Evolutionary conservation across 2,797 vertebrate species (phyloP), one percentile per base, ranked within the genome.

Genomic region (Emys orbicularis): DNA sequence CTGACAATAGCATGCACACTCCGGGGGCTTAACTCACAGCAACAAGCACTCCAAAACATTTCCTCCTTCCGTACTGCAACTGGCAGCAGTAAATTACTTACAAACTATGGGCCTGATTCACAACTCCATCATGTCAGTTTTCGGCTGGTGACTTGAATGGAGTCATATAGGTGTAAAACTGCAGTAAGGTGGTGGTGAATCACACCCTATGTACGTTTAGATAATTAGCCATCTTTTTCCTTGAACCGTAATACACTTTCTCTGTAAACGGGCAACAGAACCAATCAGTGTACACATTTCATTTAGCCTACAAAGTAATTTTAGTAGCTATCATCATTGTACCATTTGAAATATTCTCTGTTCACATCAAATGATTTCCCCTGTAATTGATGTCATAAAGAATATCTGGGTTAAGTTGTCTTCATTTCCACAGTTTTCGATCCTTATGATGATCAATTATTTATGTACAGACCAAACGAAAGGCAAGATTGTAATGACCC

Each of bases 381-480:
- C 97, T 97, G 94, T 98, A 98, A 98, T 98, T 98, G 98, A 98
- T 98, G 97, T 98, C 98, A 98, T 98, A 98, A 98, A 98, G 97
- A 98, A 98, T 98, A 98, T 98, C 97, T 98, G 86, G 97, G 98
- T 98, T 98, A 98, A 97, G 97, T 97, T 97, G 97, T 97, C 96
- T 97, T 98, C 97, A 96, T 97, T 98, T 98, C 97, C 97, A 98
- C 88, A 93, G 95, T 97, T 98, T 97, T 97, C 97, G 97, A 96
- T 97, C 97, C 97, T 97, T 97, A 96, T 95, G 97, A 97, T 98
- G 97, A 98, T 98, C 98, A 98, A 98, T 98, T 98, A 98, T 98
- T 98, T 98, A 98, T 96, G 97, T 95, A 97, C 95, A 96, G 95
- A 76, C 94, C 94, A 98, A 97, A 98, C 96, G 97, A 98, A 97